Conservation (phyloP, 1,140 invertebrate genomes). For the Heliconius nattereri region DNA sequence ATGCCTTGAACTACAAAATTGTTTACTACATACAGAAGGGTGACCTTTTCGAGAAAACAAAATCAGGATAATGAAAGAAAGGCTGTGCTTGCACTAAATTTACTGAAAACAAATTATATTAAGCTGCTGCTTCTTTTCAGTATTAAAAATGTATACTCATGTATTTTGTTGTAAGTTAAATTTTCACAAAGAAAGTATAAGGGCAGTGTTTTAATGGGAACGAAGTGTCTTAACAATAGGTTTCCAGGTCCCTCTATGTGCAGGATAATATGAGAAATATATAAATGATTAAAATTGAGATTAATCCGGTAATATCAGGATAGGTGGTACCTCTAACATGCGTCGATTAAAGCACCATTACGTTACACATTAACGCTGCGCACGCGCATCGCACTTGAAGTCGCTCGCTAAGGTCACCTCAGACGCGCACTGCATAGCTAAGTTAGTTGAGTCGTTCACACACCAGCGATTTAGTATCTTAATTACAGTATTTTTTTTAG, state of each 20-base stretch:
- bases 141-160: too few species aligned
- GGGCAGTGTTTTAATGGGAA: too few species aligned
- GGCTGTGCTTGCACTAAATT: too few species aligned
- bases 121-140: too few species aligned
- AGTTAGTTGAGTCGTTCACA: background rate
- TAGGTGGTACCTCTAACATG: background rate
- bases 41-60: background rate
- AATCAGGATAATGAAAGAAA: background rate
- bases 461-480: background rate
- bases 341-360: slow-evolving; percentile 2
- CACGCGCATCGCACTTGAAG: background rate
- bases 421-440: background rate
- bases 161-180: too few species aligned
- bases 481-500: background rate
- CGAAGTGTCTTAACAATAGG: background rate
- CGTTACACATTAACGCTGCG: background rate
- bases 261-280: background rate
- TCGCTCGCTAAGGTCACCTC: background rate
- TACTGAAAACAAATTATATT: too few species aligned
- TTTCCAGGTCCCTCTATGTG: background rate
- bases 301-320: background rate
- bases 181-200: too few species aligned
- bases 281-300: background rate
- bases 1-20: background rate
- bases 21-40: background rate